These are phyloP conservation scores for Enoplosus armatus DNA, from an alignment of 2,797 vertebrate genomes.

Conservation along the genomic window DNA sequence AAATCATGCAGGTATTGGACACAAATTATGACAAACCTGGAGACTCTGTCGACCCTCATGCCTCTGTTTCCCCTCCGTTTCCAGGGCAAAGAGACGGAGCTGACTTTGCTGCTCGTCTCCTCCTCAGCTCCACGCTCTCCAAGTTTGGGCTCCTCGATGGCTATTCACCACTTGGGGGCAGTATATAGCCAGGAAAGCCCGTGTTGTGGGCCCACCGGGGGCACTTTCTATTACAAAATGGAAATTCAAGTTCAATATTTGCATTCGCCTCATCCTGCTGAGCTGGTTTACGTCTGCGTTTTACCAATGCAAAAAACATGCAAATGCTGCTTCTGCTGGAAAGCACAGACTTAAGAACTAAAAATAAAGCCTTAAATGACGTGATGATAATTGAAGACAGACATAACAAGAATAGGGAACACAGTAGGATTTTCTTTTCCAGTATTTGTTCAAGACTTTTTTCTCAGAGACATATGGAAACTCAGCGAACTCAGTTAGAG, in stretches of 20 bases:
- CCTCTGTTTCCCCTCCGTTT: constrained; percentile 14
- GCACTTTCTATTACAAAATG: constrained; percentile 49
- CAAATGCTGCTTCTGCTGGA: constrained; percentile 49
- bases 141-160: constrained; percentile 9
- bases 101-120: constrained; percentile 10
- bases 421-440: not conserved
- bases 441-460: constrained; percentile 7
- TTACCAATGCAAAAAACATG: constrained; percentile 61
- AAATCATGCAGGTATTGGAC: constrained; percentile 22
- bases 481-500: not conserved
- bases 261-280: constrained; percentile 70
- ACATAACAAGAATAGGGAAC: not conserved
- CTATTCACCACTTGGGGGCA: constrained; percentile 68
- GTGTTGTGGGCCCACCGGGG: not conserved
- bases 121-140: not conserved
- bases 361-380: constrained; percentile 18
- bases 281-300: constrained; percentile 69
- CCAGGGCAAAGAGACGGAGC: constrained; percentile 23
- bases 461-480: not conserved
- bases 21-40: constrained; percentile 45
- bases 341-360: constrained; percentile 22
- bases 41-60: constrained; percentile 46
- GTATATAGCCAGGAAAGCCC: constrained; percentile 55
- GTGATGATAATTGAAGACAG: constrained; percentile 6
- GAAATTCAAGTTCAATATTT: constrained; percentile 76